Evolutionary conservation across 2,888 invertebrate species (phyloP), one percentile per base, ranked within the genome.

Genomic region (Pecten maximus): DNA sequence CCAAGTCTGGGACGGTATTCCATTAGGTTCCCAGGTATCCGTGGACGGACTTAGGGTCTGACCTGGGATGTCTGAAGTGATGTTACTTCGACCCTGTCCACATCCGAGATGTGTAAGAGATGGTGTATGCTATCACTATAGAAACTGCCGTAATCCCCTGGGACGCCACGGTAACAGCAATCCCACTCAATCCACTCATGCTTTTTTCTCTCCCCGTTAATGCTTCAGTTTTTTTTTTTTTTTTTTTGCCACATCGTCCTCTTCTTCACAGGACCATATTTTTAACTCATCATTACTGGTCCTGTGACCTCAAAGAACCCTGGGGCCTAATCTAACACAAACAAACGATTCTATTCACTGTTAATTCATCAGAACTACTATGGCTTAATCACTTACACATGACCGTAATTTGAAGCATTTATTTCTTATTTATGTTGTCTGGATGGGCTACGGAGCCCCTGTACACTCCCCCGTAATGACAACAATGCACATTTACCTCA

Each of bases 361-460:
- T 74, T 74, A 74, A 74, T 74, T 74, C 74, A 28, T 74, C 74
- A 74, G 35, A 28, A 28, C 74, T 35, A 8, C 74, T 35, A 74
- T 74, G 74, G 28, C 74, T 74, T 74, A 28, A 74, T 74, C 74
- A 74, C 74, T 35, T 23, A 74, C 74, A 74, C 35, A 74, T 28
- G 74, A 35, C 35, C 16, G 74, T 74, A 74, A 74, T 35, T 54
- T n/a, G n/a, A 23, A 19, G 54, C 54, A 19, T 54, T 54, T 54
- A 54, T 54, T 54, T 35, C 74, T 74, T 74, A 74, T 74, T 74
- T 74, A 35, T 74, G 74, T 74, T 23, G 60, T 60, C 60, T 28
- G 74, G 16, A 15, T n/a, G 54, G 54, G 54, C 19, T 10, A 74
- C 12, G 10, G 35, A 74, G 74, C 74, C 35, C 28, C 74, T 60